A percentile compares a stretch with the other conserved stretches of the same genome.
Evolutionary conservation across 2,888 invertebrate genomes (phyloP).

Genomic region (Drosophila kuntzei): DNA sequence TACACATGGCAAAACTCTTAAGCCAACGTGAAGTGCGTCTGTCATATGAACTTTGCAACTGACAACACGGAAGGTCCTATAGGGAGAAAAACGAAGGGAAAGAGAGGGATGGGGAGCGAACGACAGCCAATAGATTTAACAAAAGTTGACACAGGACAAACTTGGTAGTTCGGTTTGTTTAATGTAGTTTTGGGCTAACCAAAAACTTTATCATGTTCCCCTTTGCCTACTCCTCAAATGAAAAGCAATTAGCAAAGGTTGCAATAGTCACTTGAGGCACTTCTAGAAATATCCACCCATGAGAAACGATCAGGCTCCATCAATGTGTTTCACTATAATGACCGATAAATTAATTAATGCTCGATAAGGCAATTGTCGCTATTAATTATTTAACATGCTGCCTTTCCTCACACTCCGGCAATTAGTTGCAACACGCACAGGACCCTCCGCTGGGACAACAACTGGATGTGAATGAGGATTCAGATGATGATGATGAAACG

Average conservation of each 20-base stretch:
- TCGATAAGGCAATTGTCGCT: slow-evolving; percentile 74
- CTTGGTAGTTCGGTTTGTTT: slow-evolving; percentile 37
- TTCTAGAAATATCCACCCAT: slow-evolving; percentile 14
- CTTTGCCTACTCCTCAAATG: slow-evolving; percentile 30
- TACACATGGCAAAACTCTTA: slow-evolving; percentile 18
- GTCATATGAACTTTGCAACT: slow-evolving; percentile 31
- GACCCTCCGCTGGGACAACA: slow-evolving; percentile 6
- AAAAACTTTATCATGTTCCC: slow-evolving; percentile 32
- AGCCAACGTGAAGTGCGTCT: slow-evolving; percentile 32
- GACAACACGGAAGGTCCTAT: slow-evolving; percentile 1
- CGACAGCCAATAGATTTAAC: slow-evolving; percentile 37
- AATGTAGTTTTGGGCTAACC: slow-evolving; percentile 29
- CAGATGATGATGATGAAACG: slow-evolving; percentile 29
- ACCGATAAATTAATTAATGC: slow-evolving; percentile 77
- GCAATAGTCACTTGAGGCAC: slow-evolving; percentile 1
- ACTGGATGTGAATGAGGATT: neutral
- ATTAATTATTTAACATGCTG: slow-evolving; percentile 67
- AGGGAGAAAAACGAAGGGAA: neutral
- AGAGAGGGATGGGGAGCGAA: neutral
- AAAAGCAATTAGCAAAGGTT: slow-evolving; percentile 54
- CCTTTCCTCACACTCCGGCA: slow-evolving; percentile 38
- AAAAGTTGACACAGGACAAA: slow-evolving; percentile 39
- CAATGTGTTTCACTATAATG: slow-evolving; percentile 44
- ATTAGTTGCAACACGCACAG: slow-evolving; percentile 60
- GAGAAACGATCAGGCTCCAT: slow-evolving; percentile 28